Percentiles rank a stretch among this genome's conserved stretches.
Evolutionary conservation across 2,113 vertebrate species (phyloP).

Genomic region (Sylvicapra grimmia): DNA sequence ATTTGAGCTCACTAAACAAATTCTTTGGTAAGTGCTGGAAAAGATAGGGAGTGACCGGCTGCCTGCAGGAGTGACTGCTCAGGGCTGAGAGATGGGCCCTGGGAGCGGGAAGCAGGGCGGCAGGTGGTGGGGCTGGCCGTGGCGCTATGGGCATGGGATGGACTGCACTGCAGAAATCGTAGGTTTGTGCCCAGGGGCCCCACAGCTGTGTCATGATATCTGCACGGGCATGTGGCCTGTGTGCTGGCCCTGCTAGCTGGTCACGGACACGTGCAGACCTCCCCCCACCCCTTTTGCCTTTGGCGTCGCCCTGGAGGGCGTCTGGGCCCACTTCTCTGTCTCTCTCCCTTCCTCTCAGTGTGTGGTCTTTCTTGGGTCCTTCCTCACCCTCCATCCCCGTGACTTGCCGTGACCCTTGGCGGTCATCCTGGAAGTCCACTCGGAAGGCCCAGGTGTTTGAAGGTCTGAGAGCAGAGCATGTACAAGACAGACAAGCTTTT

Average conservation of each 20-base stretch:
- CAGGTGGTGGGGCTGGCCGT: accelerated
- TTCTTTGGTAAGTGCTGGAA: background rate
- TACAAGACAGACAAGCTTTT: background rate
- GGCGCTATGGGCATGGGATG: background rate
- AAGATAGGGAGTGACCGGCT: background rate
- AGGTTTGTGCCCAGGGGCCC: background rate
- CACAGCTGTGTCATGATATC: background rate
- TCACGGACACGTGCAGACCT: background rate
- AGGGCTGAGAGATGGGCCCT: background rate
- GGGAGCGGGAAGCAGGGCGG: background rate
- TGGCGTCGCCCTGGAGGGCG: accelerated
- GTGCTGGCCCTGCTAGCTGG: background rate
- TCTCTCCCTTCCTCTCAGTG: accelerated
- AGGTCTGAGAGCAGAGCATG: background rate
- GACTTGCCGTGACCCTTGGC: background rate
- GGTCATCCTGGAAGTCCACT: background rate
- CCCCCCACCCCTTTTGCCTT: background rate
- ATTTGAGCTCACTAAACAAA: background rate
- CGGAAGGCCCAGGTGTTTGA: background rate
- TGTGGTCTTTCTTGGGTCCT: background rate
- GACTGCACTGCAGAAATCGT: accelerated
- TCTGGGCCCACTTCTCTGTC: background rate
- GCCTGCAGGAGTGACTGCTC: background rate
- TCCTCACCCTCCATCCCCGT: background rate
- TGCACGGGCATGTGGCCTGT: background rate